A percentile compares a stretch with the other conserved stretches of the same genome.
Conservation (phyloP, 2,797 vertebrate species). For the Lindbergichthys nudifrons region DNA sequence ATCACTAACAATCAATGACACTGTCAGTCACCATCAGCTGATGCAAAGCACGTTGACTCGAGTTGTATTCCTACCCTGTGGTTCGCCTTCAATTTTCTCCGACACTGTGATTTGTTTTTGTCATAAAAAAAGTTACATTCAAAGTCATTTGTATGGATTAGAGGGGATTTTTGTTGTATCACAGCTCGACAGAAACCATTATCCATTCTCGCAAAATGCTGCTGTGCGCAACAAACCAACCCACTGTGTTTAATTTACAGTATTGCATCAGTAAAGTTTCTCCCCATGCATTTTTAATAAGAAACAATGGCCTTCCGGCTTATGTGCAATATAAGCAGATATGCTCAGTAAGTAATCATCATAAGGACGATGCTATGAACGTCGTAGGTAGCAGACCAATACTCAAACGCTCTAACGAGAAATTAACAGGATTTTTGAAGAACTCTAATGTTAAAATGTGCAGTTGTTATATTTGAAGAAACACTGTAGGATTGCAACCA, state of each 20-base stretch:
- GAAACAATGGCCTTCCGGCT: slow-evolving; percentile 31
- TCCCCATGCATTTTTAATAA: slow-evolving; percentile 51
- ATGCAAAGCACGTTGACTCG: slow-evolving; percentile 1
- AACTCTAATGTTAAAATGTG: not conserved
- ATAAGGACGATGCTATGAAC: slow-evolving; percentile 15
- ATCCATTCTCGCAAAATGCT: slow-evolving; percentile 10
- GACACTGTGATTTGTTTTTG: not conserved
- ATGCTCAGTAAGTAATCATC: slow-evolving; percentile 40
- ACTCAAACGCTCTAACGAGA: slow-evolving; percentile 5
- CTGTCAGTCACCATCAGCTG: slow-evolving; percentile 34
- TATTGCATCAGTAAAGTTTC: slow-evolving; percentile 32
- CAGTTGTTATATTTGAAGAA: slow-evolving; percentile 6
- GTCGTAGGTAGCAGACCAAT: not conserved
- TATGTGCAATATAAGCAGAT: slow-evolving; percentile 36
- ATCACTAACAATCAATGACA: slow-evolving; percentile 47
- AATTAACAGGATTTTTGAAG: slow-evolving; percentile 14
- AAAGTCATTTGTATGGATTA: slow-evolving; percentile 25
- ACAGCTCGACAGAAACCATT: slow-evolving; percentile 33
- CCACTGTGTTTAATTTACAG: slow-evolving; percentile 5
- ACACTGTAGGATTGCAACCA: not conserved
- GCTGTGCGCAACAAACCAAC: slow-evolving; percentile 12
- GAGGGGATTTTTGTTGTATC: slow-evolving; percentile 35
- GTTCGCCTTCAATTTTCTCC: slow-evolving; percentile 16
- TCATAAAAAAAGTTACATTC: slow-evolving; percentile 10
- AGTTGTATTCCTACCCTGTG: slow-evolving; percentile 10